Percentiles rank a stretch among this genome's conserved stretches.
Evolutionary conservation across 2,888 invertebrate genomes (phyloP).

Genomic region (Melieria picta): DNA sequence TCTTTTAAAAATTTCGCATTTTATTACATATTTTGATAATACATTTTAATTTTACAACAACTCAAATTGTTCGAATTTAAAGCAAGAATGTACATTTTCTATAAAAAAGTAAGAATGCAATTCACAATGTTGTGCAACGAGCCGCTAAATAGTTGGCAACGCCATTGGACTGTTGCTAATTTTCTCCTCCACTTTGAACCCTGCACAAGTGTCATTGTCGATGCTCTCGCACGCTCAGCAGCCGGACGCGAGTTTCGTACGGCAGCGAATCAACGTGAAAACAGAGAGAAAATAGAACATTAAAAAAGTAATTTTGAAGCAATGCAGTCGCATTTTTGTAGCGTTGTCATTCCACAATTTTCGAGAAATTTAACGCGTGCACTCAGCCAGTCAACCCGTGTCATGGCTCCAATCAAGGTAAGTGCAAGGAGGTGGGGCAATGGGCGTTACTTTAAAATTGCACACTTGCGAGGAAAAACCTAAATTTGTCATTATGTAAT

Average conservation of each 20-base stretch:
- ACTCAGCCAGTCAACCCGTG: constrained; percentile 54
- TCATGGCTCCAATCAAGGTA: constrained; percentile 63
- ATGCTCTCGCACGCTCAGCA: not conserved
- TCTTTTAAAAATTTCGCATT: no score
- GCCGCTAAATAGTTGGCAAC: no score
- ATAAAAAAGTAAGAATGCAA: no score
- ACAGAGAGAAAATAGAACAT: constrained; percentile 22
- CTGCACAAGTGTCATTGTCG: no score
- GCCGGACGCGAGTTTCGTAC: not conserved
- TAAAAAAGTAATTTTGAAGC: constrained; percentile 17
- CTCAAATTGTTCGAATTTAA: no score
- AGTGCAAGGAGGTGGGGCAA: constrained; percentile 26
- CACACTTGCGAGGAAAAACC: not conserved
- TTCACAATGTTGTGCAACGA: no score
- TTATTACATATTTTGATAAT: no score
- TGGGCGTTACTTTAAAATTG: not conserved
- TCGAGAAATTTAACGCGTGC: constrained; percentile 45
- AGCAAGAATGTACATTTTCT: no score
- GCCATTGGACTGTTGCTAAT: no score
- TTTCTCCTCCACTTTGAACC: no score
- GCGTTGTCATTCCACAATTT: constrained; percentile 35
- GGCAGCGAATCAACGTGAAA: constrained; percentile 7
- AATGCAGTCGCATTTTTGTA: constrained; percentile 22
- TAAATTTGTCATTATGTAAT: constrained; percentile 9
- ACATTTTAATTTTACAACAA: no score